Evolutionary conservation across 2,113 vertebrate genomes (phyloP), one percentile per base, ranked within the genome.

Genomic region (Cromileptes altivelis): DNA sequence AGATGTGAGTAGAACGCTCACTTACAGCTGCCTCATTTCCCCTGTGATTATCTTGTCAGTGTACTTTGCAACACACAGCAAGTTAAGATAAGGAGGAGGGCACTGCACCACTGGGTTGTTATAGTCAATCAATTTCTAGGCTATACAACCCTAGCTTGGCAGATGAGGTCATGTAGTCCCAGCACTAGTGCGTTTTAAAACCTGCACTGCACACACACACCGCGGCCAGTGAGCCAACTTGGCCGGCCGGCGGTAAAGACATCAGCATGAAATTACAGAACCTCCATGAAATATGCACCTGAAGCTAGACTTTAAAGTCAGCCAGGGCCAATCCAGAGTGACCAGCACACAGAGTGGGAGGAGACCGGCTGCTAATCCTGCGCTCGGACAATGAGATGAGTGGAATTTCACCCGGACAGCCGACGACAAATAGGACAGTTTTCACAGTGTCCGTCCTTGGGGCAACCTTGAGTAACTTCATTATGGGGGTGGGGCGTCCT

Each of bases 191-290:
- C 81, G 63, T 86, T 80, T 82, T 25, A 73, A 85, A 88, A 67
- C 81, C 84, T 69, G 63, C 84, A 78, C 56, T 69, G 56, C 77
- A 45, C 71, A 33, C 61, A 70, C 62, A 68, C 74, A 19, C 61
- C 5, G 86, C 50, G 15, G 80, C 25, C 4, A 30, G 55, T 23
- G 60, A 74, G 77, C 52, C 56, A 65, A 75, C 70, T 79, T 68
- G 72, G 64, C 78, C 5, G 2, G 63, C 37, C 52, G 1, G 40
- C 5, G 10, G 75, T 73, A 67, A 77, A 86, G 78, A 73, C 81
- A 70, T 74, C 75, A 74, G 92, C 77, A 80, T 95, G 92, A 88
- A 94, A 95, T 95, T 94, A 92, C 93, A 95, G 93, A 93, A 63
- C 76, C 30, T 25, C 70, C 75, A 88, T 94, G 88, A 93, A 95